A percentile compares a stretch with the other conserved stretches of the same genome.
Conservation (phyloP, 2,888 invertebrate species). For the Dynastes tityus region DNA sequence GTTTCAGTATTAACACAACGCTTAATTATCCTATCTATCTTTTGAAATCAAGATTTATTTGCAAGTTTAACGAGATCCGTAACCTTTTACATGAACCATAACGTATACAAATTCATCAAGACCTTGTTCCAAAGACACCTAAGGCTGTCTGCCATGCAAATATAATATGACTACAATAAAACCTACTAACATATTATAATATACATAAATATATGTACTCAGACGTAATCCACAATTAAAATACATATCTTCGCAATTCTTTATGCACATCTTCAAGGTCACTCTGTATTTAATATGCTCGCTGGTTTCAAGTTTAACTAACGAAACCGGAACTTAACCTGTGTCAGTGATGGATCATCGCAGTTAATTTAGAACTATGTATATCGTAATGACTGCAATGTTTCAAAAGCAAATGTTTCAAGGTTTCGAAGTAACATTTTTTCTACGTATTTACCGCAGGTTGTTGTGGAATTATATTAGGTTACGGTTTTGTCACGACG, state of each 20-base stretch:
- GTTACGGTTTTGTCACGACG: neutral
- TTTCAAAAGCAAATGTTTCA: slow-evolving; percentile 19
- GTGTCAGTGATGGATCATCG: slow-evolving; percentile 13
- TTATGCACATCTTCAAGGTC: slow-evolving; percentile 44
- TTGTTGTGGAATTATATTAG: neutral
- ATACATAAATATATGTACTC: no score
- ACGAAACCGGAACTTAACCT: slow-evolving; percentile 27
- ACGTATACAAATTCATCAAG: no score
- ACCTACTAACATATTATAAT: no score
- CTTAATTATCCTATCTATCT: no score
- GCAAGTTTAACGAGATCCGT: no score
- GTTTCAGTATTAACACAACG: no score
- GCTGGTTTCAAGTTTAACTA: slow-evolving; percentile 4
- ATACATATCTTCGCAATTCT: slow-evolving; percentile 21
- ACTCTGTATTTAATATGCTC: no score
- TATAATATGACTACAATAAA: no score
- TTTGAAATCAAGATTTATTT: no score
- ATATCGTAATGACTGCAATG: slow-evolving; percentile 2
- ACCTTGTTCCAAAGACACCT: no score
- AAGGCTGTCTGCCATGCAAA: no score
- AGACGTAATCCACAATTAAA: neutral
- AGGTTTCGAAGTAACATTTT: slow-evolving; percentile 7
- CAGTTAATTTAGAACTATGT: slow-evolving; percentile 26
- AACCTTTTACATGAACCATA: no score
- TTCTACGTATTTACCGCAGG: neutral